Evolutionary conservation across 2,113 vertebrate species (phyloP), one percentile per base, ranked within the genome.

Genomic region (Pollimyrus isidori): DNA sequence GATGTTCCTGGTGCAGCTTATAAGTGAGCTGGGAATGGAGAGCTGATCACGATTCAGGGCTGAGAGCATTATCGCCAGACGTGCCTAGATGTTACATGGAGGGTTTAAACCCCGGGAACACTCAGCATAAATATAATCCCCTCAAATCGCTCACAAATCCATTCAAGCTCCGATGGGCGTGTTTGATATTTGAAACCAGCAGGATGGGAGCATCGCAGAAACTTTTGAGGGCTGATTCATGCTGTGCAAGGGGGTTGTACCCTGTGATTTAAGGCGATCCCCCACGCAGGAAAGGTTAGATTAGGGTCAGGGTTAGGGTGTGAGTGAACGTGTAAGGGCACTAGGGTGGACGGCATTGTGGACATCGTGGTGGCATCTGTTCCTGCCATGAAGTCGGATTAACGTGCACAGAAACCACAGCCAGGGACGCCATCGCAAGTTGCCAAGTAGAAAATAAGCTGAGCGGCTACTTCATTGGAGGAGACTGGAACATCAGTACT

Each of bases 221-320:
- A 3, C 26, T 30, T 30, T 26, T 26, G n/a, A 69, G 62, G 3
- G 10, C n/a, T 69, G 62, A 69, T 69, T 69, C n/a, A 30, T 10
- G 62, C 10, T 69, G 26, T 11, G 10, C 4, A 10, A 10, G 26
- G 26, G n/a, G 62, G 62, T 3, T 69, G 62, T 26, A 69, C 98
- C 97, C 97, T 98, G 91, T 97, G 39, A n/a, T 46, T 83, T 46
- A 48, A 23, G 19, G 80, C 2, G 42, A 84, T 48, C 3, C 3
- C 21, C 19, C 3, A 0, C 21, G 82, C 39, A 42, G 19, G 42
- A 19, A 23, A 42, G 35, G 30, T 17, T 3, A 35, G 5, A 17
- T 23, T 42, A 82, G 42, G 15, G 15, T 82, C 13, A 80, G 5
- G 76, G 35, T 56, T 2, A 56, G 76, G 17, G 21, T 46, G 39